phyloP scores from a whole-genome alignment of 1,140 invertebrate genomes.

The Heliothis virescens region DNA sequence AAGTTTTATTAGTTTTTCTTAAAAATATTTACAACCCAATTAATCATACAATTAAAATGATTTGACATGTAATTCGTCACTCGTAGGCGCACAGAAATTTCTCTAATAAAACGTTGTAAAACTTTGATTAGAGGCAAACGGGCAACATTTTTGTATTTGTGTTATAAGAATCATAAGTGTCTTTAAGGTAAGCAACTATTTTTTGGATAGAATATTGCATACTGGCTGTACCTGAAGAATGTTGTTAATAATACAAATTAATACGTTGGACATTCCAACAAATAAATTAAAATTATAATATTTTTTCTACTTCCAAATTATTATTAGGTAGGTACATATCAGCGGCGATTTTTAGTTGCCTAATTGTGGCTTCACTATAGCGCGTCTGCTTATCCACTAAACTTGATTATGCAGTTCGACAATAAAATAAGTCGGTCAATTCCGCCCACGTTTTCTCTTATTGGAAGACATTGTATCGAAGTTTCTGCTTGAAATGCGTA shows the following conservation, averaged over 20 bases:
- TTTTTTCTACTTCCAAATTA: too few relatives aligned
- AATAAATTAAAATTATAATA: too few relatives aligned
- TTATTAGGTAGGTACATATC: background rate
- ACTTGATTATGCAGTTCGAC: conserved; percentile 48
- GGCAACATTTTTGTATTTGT: conserved; percentile 1
- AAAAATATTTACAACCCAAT: conserved; percentile 54
- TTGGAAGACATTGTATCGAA: conserved; percentile 46
- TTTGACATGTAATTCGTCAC: conserved; percentile 62
- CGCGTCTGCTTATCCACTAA: background rate
- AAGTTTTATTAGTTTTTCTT: too few relatives aligned
- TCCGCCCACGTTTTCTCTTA: conserved; percentile 48
- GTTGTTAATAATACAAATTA: too few relatives aligned
- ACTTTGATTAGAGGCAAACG: background rate
- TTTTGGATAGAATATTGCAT: too few relatives aligned
- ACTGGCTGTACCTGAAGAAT: too few relatives aligned
- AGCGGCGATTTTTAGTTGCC: conserved; percentile 1
- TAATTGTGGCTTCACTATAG: background rate
- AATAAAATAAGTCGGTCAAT: conserved; percentile 53
- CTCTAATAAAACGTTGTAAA: conserved; percentile 44
- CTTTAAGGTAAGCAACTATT: too few relatives aligned
- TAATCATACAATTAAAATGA: conserved; percentile 64
- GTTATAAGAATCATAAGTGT: too few relatives aligned
- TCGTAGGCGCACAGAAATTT: conserved; percentile 40
- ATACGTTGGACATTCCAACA: too few relatives aligned
- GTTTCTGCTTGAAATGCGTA: conserved; percentile 39